Percentiles rank a stretch among this genome's conserved stretches.
Conservation (phyloP, 2,888 invertebrate genomes). For the Yponomeuta sedellus region DNA sequence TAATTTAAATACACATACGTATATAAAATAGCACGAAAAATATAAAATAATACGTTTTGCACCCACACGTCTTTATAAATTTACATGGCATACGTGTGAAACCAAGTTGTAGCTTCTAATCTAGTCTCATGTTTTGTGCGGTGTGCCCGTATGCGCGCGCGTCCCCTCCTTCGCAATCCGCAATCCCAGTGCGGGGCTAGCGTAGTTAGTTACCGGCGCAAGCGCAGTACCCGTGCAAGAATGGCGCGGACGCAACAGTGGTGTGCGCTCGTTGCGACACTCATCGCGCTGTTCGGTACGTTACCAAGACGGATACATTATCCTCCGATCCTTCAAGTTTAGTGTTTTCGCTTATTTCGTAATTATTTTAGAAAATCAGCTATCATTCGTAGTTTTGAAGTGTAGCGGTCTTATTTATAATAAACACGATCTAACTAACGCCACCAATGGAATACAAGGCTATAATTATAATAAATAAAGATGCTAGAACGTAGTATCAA, state of each 20-base stretch:
- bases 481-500: too few species aligned
- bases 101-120: background rate
- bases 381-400: too few species aligned
- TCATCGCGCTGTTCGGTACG: slow-evolving; percentile 19
- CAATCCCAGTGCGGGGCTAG: background rate
- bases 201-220: background rate
- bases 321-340: background rate
- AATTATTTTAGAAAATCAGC: background rate
- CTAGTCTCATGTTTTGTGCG: background rate
- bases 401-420: too few species aligned
- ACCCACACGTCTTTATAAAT: too few species aligned
- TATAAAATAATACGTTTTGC: too few species aligned
- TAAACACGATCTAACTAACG: too few species aligned
- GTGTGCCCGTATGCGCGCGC: background rate
- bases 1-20: too few species aligned
- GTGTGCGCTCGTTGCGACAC: slow-evolving; percentile 24
- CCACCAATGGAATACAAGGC: too few species aligned
- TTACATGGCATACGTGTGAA: too few species aligned
- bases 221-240: slow-evolving; percentile 28
- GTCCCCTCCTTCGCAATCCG: background rate
- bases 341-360: background rate
- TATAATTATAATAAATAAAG: too few species aligned
- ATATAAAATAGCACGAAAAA: too few species aligned
- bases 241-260: slow-evolving; percentile 31
- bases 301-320: background rate